Base-by-base conservation (phyloP, 2,797 vertebrate species). In the Hypotaenidia okinawae region DNA sequence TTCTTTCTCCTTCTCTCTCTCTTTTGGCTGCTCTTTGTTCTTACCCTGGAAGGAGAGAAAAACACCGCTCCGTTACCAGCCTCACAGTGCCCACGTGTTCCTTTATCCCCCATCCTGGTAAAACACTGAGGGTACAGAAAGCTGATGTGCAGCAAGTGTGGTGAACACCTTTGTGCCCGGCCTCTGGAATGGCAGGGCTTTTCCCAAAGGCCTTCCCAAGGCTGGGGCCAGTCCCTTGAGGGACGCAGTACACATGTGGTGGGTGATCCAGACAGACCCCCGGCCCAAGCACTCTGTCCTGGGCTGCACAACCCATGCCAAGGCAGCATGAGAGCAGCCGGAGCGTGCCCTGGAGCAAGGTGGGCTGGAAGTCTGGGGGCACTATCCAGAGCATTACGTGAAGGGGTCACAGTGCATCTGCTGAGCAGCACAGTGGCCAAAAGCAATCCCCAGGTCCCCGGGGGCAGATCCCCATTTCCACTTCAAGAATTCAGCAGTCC, bases 1-100 rank as follows among this genome's bases (percentile, higher is more conserved):
- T 74, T 97, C 96, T 89, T 98, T 98, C 75, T 97, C 98, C 95
- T 98, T 98, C 63, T 98, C 98, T 91, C 95, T 97, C 70, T 97
- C 97, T 93, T 94, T 98, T 64, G 67, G 97, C 32, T 96, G 98
- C 41, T 98, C 98, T 85, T 98, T 98, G 97, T 96, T 98, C 98
- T 99, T 99, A 98, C 98, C 99, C 99, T 99, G 97, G 57, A 93
- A 90, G 87, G 47, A 97, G 94, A 91, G 74, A 91, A 58, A 39
- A 70, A 18, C 79, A 84, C 11, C 55, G 51, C 45, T 73, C 15
- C 1, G 1, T 91, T 49, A 84, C 39, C 12, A 28, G 11, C 59
- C 66, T 74, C 1, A 0, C 39, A 5, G 24, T 79, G 70, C 78
- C 19, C 78, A 37, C 27, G 2, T 3, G 0, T 79, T 84, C 68